phyloP scores from a whole-genome alignment of 2,797 vertebrate species.

The Odontamblyopus rebecca region DNA sequence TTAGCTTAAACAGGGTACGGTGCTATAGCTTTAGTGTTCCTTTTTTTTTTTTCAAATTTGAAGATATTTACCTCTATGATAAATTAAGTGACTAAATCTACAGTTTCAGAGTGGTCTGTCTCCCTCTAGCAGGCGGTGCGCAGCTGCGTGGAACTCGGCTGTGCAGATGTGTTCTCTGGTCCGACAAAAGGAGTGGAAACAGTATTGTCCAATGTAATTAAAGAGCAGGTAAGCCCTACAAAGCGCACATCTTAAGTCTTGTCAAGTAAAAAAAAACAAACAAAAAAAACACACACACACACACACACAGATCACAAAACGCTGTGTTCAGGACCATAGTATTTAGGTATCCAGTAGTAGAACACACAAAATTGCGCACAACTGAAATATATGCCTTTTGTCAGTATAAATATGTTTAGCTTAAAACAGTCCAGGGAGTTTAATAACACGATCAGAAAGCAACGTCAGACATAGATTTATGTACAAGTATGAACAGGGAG shows the following conservation, averaged over 20 bases:
- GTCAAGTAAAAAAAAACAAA: neutral
- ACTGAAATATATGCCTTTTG: neutral
- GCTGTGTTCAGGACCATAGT: neutral
- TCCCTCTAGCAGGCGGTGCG: slow-evolving; percentile 77
- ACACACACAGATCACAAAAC: neutral
- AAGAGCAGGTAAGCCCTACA: neutral
- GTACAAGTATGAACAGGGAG: neutral
- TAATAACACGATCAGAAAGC: neutral
- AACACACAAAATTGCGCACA: neutral
- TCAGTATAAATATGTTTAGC: neutral
- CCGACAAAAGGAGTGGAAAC: neutral
- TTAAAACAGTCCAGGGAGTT: neutral
- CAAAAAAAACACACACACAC: neutral
- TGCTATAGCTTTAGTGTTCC: too few relatives aligned
- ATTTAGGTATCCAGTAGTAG: neutral
- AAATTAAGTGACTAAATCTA: neutral
- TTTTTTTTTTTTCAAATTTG: neutral
- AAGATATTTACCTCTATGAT: neutral
- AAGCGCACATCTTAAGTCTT: neutral
- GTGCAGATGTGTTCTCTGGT: slow-evolving; percentile 40
- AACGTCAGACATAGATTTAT: neutral
- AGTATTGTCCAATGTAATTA: neutral
- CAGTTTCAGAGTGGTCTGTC: slow-evolving; percentile 69
- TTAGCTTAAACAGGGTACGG: too few relatives aligned
- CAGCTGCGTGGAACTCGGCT: slow-evolving; percentile 24